Percentiles rank a stretch among this genome's conserved stretches.
These are phyloP conservation scores for Propithecus deckenii DNA, from an alignment of 2,797 vertebrate genomes.

Conservation along the genomic window DNA sequence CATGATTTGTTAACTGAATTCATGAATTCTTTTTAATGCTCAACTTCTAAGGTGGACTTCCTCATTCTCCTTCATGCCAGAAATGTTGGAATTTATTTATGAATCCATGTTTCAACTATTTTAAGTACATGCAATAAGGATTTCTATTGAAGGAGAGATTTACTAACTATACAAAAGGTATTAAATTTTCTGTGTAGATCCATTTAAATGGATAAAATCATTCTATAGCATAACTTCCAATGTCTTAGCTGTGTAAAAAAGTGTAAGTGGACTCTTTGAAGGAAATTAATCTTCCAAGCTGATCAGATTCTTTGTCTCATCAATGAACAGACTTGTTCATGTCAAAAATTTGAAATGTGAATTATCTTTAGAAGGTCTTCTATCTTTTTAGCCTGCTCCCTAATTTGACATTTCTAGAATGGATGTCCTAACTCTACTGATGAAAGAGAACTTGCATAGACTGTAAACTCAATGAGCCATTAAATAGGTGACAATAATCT, in stretches of 20 bases:
- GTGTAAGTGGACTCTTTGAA: not conserved
- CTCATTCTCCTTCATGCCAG: not conserved
- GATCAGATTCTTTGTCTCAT: constrained; percentile 29
- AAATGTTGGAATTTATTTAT: not conserved
- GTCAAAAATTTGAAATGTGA: constrained; percentile 60
- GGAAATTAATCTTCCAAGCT: constrained; percentile 11
- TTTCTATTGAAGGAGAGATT: not conserved
- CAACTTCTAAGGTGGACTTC: not conserved
- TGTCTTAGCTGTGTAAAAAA: not conserved
- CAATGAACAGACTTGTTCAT: not conserved
- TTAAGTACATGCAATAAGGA: not conserved
- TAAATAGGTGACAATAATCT: constrained; percentile 90
- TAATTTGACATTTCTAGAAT: constrained; percentile 84
- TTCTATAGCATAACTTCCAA: not conserved
- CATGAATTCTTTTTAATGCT: not conserved
- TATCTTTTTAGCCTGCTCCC: constrained; percentile 80
- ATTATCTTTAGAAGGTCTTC: constrained; percentile 76
- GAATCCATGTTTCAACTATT: not conserved
- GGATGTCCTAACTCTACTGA: constrained; percentile 83
- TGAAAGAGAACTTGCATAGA: constrained; percentile 83
- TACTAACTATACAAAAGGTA: not conserved
- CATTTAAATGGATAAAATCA: not conserved
- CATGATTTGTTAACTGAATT: not conserved
- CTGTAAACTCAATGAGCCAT: constrained; percentile 89
- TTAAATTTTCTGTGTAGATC: not conserved